These are phyloP conservation scores for Lates calcarifer DNA, from an alignment of 2,113 vertebrate genomes.

Conservation along the genomic window DNA sequence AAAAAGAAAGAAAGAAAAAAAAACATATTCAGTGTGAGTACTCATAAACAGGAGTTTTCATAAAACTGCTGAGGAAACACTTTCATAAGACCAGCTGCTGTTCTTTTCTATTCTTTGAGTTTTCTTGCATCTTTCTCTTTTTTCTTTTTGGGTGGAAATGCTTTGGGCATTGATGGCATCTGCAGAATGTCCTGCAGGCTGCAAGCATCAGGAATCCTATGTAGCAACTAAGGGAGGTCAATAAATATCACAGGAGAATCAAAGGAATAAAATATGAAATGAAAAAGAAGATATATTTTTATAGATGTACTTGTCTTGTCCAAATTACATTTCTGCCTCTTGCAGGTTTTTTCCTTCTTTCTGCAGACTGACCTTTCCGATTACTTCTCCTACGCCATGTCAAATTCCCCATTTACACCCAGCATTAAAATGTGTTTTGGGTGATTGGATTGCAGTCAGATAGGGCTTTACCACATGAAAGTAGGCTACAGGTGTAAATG, in stretches of 20 bases:
- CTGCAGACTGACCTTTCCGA: not conserved
- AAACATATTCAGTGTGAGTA: constrained; percentile 26
- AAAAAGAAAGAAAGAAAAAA: too few relatives aligned
- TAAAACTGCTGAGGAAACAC: constrained; percentile 35
- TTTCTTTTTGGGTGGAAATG: constrained; percentile 16
- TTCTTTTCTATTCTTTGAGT: constrained; percentile 7
- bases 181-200: constrained; percentile 45
- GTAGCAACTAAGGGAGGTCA: not conserved
- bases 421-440: too few relatives aligned
- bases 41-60: constrained; percentile 40
- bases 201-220: not conserved
- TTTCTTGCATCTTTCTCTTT: not conserved
- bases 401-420: too few relatives aligned
- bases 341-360: not conserved
- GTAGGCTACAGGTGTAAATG: too few relatives aligned
- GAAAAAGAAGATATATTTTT: constrained; percentile 1
- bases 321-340: not conserved
- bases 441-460: too few relatives aligned
- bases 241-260: constrained; percentile 5
- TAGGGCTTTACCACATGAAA: too few relatives aligned
- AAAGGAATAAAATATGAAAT: constrained; percentile 8
- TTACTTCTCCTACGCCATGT: too few relatives aligned
- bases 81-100: constrained; percentile 32
- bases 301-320: too few relatives aligned
- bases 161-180: constrained; percentile 27